Evolutionary conservation across 2,888 invertebrate genomes (phyloP).

Genomic region (Patella depressa): DNA sequence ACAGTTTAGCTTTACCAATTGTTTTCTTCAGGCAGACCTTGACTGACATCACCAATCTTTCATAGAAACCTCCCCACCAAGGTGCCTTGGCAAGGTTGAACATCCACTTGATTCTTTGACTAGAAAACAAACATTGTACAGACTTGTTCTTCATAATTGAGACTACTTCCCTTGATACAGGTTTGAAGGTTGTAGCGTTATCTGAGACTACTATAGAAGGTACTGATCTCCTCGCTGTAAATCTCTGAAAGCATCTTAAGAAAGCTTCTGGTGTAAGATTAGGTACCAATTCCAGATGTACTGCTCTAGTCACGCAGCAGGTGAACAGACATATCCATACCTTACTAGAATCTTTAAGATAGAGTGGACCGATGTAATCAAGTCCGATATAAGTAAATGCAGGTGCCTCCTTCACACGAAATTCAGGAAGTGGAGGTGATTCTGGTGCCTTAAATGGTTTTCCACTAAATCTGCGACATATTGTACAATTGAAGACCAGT

Average conservation of each 20-base stretch:
- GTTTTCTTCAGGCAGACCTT: too few species aligned
- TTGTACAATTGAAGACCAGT: too few species aligned
- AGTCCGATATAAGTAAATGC: conserved; percentile 9
- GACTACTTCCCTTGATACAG: conserved; percentile 9
- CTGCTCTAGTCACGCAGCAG: conserved; percentile 11
- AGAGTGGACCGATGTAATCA: conserved; percentile 19
- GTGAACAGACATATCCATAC: conserved; percentile 17
- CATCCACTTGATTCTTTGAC: too few species aligned
- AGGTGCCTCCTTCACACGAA: not conserved
- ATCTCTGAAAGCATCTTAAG: conserved; percentile 18
- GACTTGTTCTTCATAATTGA: too few species aligned
- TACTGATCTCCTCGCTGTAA: not conserved
- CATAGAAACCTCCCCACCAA: too few species aligned
- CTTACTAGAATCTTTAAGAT: conserved; percentile 1
- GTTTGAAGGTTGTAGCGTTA: conserved; percentile 19
- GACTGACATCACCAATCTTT: too few species aligned
- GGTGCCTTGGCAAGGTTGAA: too few species aligned
- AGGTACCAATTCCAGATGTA: conserved; percentile 20
- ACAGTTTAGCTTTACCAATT: too few species aligned
- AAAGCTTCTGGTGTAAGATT: too few species aligned
- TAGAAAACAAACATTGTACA: too few species aligned
- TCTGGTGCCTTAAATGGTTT: too few species aligned
- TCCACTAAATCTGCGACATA: not conserved
- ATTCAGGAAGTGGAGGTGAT: not conserved
- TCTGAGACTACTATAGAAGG: conserved; percentile 18